Percentiles rank a stretch among this genome's conserved stretches.
These are phyloP conservation scores for Uropsilus gracilis DNA, from an alignment of 2,113 vertebrate species.

Conservation along the genomic window DNA sequence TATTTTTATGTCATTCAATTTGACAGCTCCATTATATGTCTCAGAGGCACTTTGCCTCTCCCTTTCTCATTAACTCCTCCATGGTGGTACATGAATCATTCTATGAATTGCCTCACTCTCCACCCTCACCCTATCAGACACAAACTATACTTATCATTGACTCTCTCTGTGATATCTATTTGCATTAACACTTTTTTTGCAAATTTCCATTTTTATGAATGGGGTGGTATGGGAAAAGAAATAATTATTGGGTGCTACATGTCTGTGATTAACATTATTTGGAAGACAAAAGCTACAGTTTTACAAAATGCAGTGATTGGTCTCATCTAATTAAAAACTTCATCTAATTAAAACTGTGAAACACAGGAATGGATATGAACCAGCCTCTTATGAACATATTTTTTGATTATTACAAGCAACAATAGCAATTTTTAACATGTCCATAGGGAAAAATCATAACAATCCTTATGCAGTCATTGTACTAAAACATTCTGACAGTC, in stretches of 20 bases:
- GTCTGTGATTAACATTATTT: background rate
- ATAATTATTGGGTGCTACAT: background rate
- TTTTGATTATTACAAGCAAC: background rate
- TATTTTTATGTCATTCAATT: background rate
- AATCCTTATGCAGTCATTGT: background rate
- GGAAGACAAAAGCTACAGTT: background rate
- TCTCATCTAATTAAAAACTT: slow-evolving; percentile 15
- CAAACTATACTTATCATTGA: background rate
- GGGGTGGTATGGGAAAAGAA: background rate
- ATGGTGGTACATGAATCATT: background rate
- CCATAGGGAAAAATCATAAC: background rate
- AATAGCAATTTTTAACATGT: background rate
- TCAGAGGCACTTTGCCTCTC: background rate
- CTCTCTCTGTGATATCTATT: background rate
- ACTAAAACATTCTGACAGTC: background rate
- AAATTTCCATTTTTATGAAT: background rate
- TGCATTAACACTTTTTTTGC: background rate
- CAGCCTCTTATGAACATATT: background rate
- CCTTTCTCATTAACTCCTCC: background rate
- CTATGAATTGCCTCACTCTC: background rate
- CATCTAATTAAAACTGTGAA: background rate
- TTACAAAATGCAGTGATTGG: background rate
- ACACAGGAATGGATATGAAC: background rate
- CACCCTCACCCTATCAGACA: background rate
- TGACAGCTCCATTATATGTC: background rate